phyloP scores from a whole-genome alignment of 1,140 invertebrate species.

The Heliothis virescens region DNA sequence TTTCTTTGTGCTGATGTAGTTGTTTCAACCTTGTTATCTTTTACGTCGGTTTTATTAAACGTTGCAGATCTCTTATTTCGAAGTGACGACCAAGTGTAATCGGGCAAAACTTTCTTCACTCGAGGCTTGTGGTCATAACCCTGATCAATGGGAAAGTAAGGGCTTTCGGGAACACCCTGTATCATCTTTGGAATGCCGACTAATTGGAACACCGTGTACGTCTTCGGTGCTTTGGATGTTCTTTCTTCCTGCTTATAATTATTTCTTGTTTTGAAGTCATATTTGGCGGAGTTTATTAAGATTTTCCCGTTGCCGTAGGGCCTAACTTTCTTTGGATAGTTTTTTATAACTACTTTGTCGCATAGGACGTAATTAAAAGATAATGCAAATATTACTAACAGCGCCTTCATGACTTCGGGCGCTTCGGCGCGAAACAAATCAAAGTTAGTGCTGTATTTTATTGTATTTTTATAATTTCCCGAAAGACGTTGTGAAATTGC shows the following conservation, averaged over 20 bases:
- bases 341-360: conserved; percentile 43
- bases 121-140: conserved; percentile 56
- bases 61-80: conserved; percentile 52
- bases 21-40: conserved; percentile 33
- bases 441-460: conserved; percentile 60
- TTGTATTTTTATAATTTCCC: conserved; percentile 63
- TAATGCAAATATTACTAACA: conserved; percentile 49
- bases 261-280: conserved; percentile 12
- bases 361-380: conserved; percentile 48
- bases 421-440: background rate
- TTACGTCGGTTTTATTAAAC: conserved; percentile 5
- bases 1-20: conserved; percentile 7
- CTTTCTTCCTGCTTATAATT: too few species aligned
- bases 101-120: conserved; percentile 54
- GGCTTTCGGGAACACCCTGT: conserved; percentile 55
- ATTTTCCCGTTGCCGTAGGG: conserved; percentile 34
- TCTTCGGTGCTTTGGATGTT: conserved; percentile 8
- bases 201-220: conserved; percentile 59
- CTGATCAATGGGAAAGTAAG: conserved; percentile 56
- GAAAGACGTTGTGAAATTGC: conserved; percentile 58
- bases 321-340: conserved; percentile 61
- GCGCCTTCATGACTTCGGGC: conserved; percentile 42
- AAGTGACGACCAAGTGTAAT: conserved; percentile 48
- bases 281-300: conserved; percentile 35
- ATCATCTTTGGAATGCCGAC: conserved; percentile 28